phyloP scores from a whole-genome alignment of 2,113 vertebrate species.

The Ictidomys tridecemlineatus region DNA sequence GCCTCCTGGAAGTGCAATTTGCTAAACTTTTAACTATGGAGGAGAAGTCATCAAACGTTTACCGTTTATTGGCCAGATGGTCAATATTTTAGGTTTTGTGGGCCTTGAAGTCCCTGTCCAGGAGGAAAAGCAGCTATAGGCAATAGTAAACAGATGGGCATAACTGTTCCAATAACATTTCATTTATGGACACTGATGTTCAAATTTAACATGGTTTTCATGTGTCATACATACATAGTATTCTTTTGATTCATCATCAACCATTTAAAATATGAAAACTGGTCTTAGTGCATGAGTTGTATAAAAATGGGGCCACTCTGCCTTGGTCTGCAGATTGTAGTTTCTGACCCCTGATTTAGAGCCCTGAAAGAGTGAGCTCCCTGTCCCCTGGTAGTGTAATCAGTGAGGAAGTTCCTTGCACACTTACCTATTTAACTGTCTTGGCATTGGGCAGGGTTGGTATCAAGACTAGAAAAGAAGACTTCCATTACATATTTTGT shows the following conservation, averaged over 20 bases:
- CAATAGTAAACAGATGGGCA: neutral
- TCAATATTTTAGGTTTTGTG: neutral
- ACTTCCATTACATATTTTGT: neutral
- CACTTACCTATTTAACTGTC: neutral
- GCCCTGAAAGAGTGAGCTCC: neutral
- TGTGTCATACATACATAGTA: neutral
- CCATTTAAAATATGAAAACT: slow-evolving; percentile 1
- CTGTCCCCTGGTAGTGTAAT: neutral
- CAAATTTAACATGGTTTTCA: slow-evolving; percentile 41
- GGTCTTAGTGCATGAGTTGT: neutral
- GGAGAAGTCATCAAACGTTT: slow-evolving; percentile 1
- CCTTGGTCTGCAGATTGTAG: neutral
- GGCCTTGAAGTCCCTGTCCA: neutral
- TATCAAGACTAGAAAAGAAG: slow-evolving; percentile 6
- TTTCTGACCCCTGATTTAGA: neutral
- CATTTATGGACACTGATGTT: slow-evolving; percentile 32
- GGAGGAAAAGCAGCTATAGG: neutral
- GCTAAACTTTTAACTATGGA: neutral
- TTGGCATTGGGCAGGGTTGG: neutral
- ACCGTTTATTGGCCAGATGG: neutral
- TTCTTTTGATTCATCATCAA: neutral
- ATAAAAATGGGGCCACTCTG: neutral
- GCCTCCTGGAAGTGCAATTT: neutral
- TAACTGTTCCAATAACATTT: neutral
- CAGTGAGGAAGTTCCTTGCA: accelerated